Base-by-base conservation (phyloP, 2,888 invertebrate genomes). In the Sesia bembeciformis region DNA sequence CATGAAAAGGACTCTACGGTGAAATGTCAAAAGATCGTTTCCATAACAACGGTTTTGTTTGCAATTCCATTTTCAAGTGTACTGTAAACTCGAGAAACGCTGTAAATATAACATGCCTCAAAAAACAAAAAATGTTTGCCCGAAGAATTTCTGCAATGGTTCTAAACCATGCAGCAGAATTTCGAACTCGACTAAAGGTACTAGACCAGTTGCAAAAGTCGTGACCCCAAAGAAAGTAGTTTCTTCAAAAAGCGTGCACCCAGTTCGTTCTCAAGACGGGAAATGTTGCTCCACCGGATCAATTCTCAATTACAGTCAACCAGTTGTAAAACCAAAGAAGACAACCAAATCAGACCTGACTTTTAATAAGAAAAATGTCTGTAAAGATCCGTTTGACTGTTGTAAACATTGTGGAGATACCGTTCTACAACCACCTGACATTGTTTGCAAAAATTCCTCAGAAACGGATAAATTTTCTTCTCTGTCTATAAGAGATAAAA, bases 321-420 rank as follows among this genome's bases (percentile, higher is more conserved):
- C 54, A 23, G 60, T 49, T 43, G 46, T 55, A 7, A 49, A 8
- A 4, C 73, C 66, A 53, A 64, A 73, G 0, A 78, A 73, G 58
- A 74, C 66, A 0, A 80, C 86, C 0, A 78, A 76, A 68, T 87
- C 88, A 0, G 83, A 81, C 8, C 58, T 63, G 2, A 64, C 58
- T 42, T 67, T 57, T 80, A 4, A 60, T 58, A 40, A 67, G 64
- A 57, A 68, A 65, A 7, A 56, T 39, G 5, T 8, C 4, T 5
- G 55, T 52, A 41, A 54, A 56, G 8, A 56, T 23, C 3, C 42
- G 56, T 6, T 63, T 3, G 70, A 67, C 43, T 60, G 59, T 43
- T 69, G 72, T 54, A 64, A 62, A 41, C 75, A 68, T 42, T 83
- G 86, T 57, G 85, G 85, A 0, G 86, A 86, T 52, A 57, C 56